Percentiles rank a stretch among this genome's conserved stretches.
phyloP scores from a whole-genome alignment of 2,113 vertebrate species.

The Lampris megalopsis region DNA sequence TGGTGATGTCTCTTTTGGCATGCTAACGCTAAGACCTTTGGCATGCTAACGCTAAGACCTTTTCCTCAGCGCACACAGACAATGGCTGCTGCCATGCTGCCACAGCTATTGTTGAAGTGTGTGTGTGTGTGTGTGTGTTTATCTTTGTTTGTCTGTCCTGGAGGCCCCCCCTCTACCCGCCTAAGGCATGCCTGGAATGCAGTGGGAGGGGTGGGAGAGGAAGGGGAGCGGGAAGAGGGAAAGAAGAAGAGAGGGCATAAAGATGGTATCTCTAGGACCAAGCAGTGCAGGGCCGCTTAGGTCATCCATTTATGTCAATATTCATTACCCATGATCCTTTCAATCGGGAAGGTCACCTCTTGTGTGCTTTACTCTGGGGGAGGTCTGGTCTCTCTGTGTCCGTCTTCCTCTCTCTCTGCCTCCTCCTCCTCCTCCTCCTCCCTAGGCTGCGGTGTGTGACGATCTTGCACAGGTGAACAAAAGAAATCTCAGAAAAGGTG shows the following conservation, averaged over 20 bases:
- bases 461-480: slow-evolving; percentile 41
- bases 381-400: slow-evolving; percentile 14
- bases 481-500: slow-evolving; percentile 38
- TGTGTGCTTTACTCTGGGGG: slow-evolving; percentile 23
- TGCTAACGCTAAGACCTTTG: slow-evolving; percentile 63
- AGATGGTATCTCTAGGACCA: slow-evolving; percentile 54
- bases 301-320: slow-evolving; percentile 50
- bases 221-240: slow-evolving; percentile 36
- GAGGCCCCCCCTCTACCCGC: slow-evolving; percentile 66
- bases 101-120: slow-evolving; percentile 58
- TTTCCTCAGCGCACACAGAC: slow-evolving; percentile 64
- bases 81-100: slow-evolving; percentile 63
- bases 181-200: slow-evolving; percentile 79
- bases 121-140: slow-evolving; percentile 53
- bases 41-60: slow-evolving; percentile 64
- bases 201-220: slow-evolving; percentile 61
- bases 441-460: slow-evolving; percentile 20
- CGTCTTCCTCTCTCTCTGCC: neutral
- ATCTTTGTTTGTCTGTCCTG: slow-evolving; percentile 69
- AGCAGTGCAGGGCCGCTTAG: slow-evolving; percentile 36
- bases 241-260: slow-evolving; percentile 39
- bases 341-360: slow-evolving; percentile 52
- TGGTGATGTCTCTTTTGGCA: slow-evolving; percentile 56
- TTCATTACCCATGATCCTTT: slow-evolving; percentile 65
- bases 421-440: slow-evolving; percentile 11